Percentiles rank a stretch among this genome's conserved stretches.
Conservation (phyloP, 2,797 vertebrate species). For the Spondyliosoma cantharus region DNA sequence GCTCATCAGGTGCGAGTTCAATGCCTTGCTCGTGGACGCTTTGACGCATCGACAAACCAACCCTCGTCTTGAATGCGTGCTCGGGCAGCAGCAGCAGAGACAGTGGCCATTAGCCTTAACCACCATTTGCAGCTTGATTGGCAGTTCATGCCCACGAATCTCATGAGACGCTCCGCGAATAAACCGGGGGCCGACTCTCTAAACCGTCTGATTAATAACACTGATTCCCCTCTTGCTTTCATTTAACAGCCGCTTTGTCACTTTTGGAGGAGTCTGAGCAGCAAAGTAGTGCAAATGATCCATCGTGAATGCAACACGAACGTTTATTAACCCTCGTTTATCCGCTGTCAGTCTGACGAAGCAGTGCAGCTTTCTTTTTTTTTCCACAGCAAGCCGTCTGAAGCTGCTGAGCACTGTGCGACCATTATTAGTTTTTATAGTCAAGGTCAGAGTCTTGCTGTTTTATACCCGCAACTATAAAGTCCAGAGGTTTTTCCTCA, state of each 20-base stretch:
- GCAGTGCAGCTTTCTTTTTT: not conserved
- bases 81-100: not conserved
- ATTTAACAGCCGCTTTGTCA: conserved; percentile 1
- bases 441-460: too few relatives aligned
- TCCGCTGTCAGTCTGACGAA: not conserved
- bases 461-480: too few relatives aligned
- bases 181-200: conserved; percentile 15
- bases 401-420: not conserved
- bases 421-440: not conserved
- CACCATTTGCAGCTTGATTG: conserved; percentile 9
- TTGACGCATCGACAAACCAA: too few relatives aligned
- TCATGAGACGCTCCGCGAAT: conserved; percentile 15
- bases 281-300: conserved; percentile 12
- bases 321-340: conserved; percentile 27
- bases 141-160: conserved; percentile 28
- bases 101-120: not conserved
- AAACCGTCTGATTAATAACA: conserved; percentile 28
- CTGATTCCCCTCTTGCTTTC: not conserved
- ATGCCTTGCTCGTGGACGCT: too few relatives aligned
- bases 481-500: too few relatives aligned
- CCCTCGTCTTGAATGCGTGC: too few relatives aligned
- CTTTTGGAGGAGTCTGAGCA: not conserved
- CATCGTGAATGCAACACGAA: conserved; percentile 14
- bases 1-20: too few relatives aligned
- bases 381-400: not conserved